Conservation (phyloP, 2,888 invertebrate genomes). For the Carpatolechia fugitivella region DNA sequence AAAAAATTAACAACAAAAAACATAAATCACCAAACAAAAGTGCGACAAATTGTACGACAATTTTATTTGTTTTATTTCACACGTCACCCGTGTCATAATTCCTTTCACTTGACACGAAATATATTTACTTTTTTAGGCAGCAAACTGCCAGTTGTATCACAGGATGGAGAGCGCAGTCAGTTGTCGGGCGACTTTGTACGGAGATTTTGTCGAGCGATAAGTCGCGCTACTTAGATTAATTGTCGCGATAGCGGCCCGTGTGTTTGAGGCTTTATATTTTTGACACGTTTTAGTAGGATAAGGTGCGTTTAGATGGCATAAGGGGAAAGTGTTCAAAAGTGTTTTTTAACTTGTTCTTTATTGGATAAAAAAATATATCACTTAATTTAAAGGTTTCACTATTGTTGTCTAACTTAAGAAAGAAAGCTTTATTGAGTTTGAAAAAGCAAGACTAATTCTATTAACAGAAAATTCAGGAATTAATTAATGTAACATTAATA, state of each 20-base stretch:
- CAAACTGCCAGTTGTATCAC: conserved; percentile 45
- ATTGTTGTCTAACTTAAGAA: too few relatives aligned
- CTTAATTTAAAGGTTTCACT: too few relatives aligned
- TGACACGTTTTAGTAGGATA: conserved; percentile 25
- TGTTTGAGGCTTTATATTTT: conserved; percentile 30
- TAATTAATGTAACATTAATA: too few relatives aligned
- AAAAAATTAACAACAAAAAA: background rate
- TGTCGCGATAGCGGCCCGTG: conserved; percentile 50
- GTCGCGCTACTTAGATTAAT: conserved; percentile 50
- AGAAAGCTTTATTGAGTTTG: too few relatives aligned
- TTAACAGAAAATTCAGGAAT: too few relatives aligned
- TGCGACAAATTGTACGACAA: background rate
- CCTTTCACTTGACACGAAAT: conserved; percentile 2
- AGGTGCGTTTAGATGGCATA: background rate
- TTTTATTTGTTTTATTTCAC: conserved; percentile 7
- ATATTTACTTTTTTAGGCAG: background rate
- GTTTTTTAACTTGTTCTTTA: too few relatives aligned
- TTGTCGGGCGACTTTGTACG: conserved; percentile 1
- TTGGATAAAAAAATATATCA: too few relatives aligned
- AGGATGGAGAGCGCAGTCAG: conserved; percentile 20
- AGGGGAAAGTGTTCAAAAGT: background rate
- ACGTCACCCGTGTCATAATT: conserved; percentile 8
- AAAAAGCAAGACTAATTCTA: too few relatives aligned
- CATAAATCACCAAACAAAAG: conserved; percentile 5
- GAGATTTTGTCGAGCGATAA: conserved; percentile 57